Conservation (phyloP, 1,140 invertebrate species). For the Luehdorfia chinensis region DNA sequence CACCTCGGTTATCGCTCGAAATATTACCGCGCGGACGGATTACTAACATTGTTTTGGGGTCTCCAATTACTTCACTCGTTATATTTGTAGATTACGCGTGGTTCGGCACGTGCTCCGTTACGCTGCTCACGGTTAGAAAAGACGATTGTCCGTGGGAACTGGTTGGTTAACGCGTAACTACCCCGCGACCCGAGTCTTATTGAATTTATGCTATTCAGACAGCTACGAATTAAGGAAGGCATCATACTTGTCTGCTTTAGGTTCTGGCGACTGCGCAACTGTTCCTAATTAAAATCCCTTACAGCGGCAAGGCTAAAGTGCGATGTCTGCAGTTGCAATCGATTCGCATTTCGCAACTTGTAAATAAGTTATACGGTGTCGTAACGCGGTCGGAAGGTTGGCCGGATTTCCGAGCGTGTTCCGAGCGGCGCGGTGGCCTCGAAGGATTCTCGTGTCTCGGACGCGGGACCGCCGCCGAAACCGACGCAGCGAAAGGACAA, state of each 20-base stretch:
- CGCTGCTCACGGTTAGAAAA: too few species aligned
- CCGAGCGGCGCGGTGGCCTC: slow-evolving; percentile 69
- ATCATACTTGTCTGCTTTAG: too few species aligned
- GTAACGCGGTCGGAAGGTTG: slow-evolving; percentile 75
- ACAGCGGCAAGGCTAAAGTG: slow-evolving; percentile 72
- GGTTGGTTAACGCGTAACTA: too few species aligned
- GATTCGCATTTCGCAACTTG: slow-evolving; percentile 73
- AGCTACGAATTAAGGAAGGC: too few species aligned
- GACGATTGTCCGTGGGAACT: background rate
- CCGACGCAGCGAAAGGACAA: slow-evolving; percentile 67
- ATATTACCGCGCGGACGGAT: slow-evolving; percentile 22
- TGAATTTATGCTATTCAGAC: too few species aligned
- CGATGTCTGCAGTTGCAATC: slow-evolving; percentile 74
- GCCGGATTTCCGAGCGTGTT: slow-evolving; percentile 77
- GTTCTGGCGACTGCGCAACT: slow-evolving; percentile 34
- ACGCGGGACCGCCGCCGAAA: slow-evolving; percentile 37
- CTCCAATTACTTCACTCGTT: too few species aligned
- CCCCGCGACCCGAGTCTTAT: too few species aligned
- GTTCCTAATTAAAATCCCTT: slow-evolving; percentile 75
- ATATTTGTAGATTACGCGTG: too few species aligned
- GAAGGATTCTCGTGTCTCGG: slow-evolving; percentile 66
- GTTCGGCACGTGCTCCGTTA: too few species aligned
- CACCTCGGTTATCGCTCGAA: slow-evolving; percentile 36
- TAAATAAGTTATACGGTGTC: slow-evolving; percentile 72
- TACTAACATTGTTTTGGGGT: slow-evolving; percentile 3